A percentile compares a stretch with the other conserved stretches of the same genome.
Evolutionary conservation across 2,797 vertebrate genomes (phyloP).

Genomic region (Acanthornis magna): DNA sequence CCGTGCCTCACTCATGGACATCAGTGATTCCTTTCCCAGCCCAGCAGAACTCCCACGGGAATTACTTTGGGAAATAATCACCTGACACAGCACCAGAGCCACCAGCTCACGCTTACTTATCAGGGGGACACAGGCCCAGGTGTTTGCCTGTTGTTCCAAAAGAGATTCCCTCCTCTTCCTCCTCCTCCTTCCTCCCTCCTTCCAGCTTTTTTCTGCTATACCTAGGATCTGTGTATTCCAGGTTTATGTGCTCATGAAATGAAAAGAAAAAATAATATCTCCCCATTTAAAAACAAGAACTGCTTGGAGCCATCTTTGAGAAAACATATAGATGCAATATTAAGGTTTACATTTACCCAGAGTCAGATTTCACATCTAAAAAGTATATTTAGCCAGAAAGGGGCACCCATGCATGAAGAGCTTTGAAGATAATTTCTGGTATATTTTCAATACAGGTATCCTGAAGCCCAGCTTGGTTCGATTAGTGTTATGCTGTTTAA

Average conservation of each 20-base stretch:
- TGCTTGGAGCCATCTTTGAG: not conserved
- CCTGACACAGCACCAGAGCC: not conserved
- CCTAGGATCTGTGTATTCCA: not conserved
- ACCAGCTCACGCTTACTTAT: not conserved
- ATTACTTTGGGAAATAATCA: not conserved
- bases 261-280: not conserved
- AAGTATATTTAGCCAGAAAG: not conserved
- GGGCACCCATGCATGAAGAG: not conserved
- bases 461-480: not conserved
- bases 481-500: not conserved
- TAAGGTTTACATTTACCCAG: not conserved
- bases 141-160: not conserved
- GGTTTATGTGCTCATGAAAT: not conserved
- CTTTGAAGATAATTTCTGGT: not conserved
- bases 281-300: not conserved
- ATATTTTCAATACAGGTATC: not conserved
- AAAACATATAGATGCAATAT: rapidly evolving
- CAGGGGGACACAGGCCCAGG: not conserved
- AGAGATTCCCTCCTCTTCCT: not conserved
- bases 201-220: not conserved
- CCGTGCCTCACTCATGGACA: rapidly evolving
- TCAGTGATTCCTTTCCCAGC: not conserved
- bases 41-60: not conserved
- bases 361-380: not conserved
- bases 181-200: not conserved